Conservation (phyloP, 2,797 vertebrate genomes). For the Parambassis ranga region DNA sequence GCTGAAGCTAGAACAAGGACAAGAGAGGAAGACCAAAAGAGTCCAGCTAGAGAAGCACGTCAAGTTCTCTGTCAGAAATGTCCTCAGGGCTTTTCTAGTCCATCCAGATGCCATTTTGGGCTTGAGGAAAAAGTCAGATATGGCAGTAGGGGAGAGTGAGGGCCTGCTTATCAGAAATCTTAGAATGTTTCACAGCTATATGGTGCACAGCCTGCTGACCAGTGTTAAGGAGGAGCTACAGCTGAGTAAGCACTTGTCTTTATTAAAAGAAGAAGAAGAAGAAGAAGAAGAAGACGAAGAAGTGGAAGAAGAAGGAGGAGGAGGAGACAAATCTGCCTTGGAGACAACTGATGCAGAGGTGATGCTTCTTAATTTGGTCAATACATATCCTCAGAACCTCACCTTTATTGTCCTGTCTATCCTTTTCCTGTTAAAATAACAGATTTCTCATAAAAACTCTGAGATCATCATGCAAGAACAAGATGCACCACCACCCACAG, state of each 20-base stretch:
- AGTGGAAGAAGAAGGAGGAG: constrained; percentile 67
- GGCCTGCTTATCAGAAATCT: constrained; percentile 62
- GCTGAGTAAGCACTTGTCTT: constrained; percentile 37
- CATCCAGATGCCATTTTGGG: constrained; percentile 44
- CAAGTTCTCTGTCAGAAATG: constrained; percentile 74
- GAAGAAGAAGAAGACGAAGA: constrained; percentile 57
- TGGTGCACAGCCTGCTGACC: constrained; percentile 78
- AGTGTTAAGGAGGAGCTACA: constrained; percentile 72
- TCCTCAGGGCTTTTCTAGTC: constrained; percentile 73
- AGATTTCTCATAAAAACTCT: constrained; percentile 80
- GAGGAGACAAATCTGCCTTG: constrained; percentile 46
- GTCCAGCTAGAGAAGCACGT: constrained; percentile 50
- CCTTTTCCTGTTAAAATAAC: constrained; percentile 12
- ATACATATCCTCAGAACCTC: no score
- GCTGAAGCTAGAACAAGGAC: constrained; percentile 30
- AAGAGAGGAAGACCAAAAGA: neutral
- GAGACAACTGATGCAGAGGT: constrained; percentile 74
- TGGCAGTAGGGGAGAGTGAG: constrained; percentile 31
- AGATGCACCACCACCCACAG: constrained; percentile 24
- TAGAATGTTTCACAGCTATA: constrained; percentile 70
- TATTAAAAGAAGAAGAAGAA: constrained; percentile 58
- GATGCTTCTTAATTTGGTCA: no score
- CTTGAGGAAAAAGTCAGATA: constrained; percentile 40
- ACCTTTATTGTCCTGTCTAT: no score
- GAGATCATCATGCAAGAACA: constrained; percentile 62